Evolutionary conservation across 2,113 vertebrate genomes (phyloP).

Genomic region (Solea senegalensis): DNA sequence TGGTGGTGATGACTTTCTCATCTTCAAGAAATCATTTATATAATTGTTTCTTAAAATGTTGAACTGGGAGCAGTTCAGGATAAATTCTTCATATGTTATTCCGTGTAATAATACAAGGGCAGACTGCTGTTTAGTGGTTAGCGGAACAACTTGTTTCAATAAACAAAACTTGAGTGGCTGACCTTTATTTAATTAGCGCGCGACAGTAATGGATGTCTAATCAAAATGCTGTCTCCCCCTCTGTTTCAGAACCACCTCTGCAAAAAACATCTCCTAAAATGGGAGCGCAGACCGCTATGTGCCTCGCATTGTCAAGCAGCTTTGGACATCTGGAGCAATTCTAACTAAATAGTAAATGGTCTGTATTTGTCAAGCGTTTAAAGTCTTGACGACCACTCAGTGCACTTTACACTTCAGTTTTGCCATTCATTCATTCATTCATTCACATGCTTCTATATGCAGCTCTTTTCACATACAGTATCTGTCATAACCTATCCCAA

Average conservation of each 20-base stretch:
- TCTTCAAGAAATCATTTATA: too few species aligned
- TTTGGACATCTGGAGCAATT: conserved; percentile 51
- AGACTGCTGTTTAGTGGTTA: conserved; percentile 27
- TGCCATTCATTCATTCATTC: too few species aligned
- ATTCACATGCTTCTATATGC: too few species aligned
- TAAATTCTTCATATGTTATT: background rate
- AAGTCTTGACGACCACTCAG: too few species aligned
- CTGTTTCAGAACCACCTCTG: conserved; percentile 57
- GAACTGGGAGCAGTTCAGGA: background rate
- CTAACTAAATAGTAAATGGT: too few species aligned
- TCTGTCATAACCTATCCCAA: too few species aligned
- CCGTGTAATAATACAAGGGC: background rate
- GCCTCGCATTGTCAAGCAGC: conserved; percentile 60
- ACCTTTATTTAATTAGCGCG: conserved; percentile 76
- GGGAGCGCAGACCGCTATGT: conserved; percentile 15
- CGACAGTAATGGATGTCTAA: conserved; percentile 73
- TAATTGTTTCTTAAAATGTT: too few species aligned
- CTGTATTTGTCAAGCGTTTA: too few species aligned
- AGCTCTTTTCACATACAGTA: too few species aligned
- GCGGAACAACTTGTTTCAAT: conserved; percentile 65
- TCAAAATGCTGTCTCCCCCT: conserved; percentile 59
- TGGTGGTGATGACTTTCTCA: too few species aligned
- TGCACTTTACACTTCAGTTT: too few species aligned
- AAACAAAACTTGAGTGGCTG: conserved; percentile 63
- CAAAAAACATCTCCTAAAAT: conserved; percentile 20